Conservation (phyloP, 2,888 invertebrate genomes). For the Macaria notata region DNA sequence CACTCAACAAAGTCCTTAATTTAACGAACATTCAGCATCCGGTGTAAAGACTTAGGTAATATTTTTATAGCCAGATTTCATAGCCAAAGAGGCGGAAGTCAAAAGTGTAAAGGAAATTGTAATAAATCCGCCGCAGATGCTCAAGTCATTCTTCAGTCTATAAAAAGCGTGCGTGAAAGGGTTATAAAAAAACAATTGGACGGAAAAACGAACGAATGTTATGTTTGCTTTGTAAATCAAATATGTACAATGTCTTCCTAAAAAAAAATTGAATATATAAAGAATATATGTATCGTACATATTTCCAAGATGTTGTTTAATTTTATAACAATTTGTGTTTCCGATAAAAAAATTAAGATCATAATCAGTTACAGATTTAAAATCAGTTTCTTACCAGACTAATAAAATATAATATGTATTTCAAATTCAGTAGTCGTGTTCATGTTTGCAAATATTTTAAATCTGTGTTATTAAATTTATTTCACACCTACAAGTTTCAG, state of each 20-base stretch:
- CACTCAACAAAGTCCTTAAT: slow-evolving; percentile 1
- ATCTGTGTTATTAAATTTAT: not conserved
- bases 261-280: no score
- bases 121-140: slow-evolving; percentile 77
- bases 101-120: slow-evolving; percentile 72
- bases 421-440: not conserved
- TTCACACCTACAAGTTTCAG: no score
- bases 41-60: slow-evolving; percentile 53
- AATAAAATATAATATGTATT: no score
- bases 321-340: no score
- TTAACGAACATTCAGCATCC: slow-evolving; percentile 38
- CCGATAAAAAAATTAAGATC: no score
- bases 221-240: slow-evolving; percentile 6
- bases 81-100: slow-evolving; percentile 67
- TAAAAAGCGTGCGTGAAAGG: slow-evolving; percentile 68
- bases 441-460: slow-evolving; percentile 12
- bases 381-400: no score
- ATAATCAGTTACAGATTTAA: no score
- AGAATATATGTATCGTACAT: no score
- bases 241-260: no score
- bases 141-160: slow-evolving; percentile 70
- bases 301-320: no score
- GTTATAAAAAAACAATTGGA: slow-evolving; percentile 63
- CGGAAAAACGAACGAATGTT: slow-evolving; percentile 53
- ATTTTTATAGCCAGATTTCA: slow-evolving; percentile 71